Conservation (phyloP, 2,888 invertebrate genomes). For the Chrysopilus asiliformis region DNA sequence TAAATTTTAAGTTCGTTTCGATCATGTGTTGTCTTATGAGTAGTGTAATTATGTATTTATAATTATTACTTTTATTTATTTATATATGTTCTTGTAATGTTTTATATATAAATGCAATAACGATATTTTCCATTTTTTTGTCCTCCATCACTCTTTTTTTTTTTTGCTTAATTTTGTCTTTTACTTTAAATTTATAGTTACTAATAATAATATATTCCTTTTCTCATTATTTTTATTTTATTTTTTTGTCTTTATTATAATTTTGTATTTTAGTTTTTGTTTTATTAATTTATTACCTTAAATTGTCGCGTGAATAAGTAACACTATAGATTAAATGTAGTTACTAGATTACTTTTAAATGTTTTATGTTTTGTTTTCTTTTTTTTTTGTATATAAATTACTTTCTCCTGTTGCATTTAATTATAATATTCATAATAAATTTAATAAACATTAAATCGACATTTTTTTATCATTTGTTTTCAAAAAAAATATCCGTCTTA, state of each 20-base stretch:
- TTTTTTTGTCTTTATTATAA: background rate
- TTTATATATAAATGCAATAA: conserved; percentile 10
- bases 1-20: conserved; percentile 13
- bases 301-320: too few species aligned
- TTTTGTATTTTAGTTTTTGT: background rate
- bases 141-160: conserved; percentile 2
- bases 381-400: too few species aligned
- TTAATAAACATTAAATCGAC: too few species aligned
- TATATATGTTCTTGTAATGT: conserved; percentile 6
- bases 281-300: too few species aligned
- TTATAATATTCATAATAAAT: too few species aligned
- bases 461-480: too few species aligned
- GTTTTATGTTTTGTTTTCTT: conserved; percentile 2
- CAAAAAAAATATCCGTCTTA: too few species aligned
- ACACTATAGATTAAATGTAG: too few species aligned
- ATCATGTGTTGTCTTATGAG: conserved; percentile 9
- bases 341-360: too few species aligned
- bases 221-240: background rate
- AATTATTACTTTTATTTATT: conserved; percentile 7
- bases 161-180: background rate
- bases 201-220: background rate
- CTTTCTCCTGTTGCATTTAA: too few species aligned
- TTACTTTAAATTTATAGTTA: background rate
- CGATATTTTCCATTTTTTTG: conserved; percentile 6
- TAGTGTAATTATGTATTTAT: conserved; percentile 1